These are phyloP conservation scores for Heliconius cydno DNA, from an alignment of 2,888 invertebrate genomes.

Conservation along the genomic window DNA sequence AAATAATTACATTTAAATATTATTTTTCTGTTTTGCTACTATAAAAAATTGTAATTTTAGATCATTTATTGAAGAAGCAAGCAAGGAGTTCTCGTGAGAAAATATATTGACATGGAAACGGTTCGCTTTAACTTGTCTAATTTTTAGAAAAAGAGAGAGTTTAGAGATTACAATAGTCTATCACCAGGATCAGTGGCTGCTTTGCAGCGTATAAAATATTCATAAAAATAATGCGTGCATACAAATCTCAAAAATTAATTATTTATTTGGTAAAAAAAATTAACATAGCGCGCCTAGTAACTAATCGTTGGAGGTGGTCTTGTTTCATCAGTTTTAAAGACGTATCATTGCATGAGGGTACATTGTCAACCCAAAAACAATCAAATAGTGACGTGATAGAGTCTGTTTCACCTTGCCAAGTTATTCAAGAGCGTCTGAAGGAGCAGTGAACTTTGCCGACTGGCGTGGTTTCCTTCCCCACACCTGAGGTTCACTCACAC, in stretches of 20 bases:
- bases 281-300: constrained; percentile 46
- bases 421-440: constrained; percentile 59
- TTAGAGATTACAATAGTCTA: not conserved
- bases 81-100: not conserved
- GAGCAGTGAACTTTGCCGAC: constrained; percentile 80
- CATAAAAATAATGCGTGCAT: not conserved
- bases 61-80: not conserved
- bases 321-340: constrained; percentile 62
- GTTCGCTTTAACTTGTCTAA: not conserved
- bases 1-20: constrained; percentile 3
- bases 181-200: not conserved
- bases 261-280: not conserved
- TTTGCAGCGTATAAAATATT: not conserved
- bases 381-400: constrained; percentile 53
- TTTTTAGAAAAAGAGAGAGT: not conserved
- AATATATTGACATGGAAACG: not conserved
- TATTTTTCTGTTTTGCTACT: not conserved
- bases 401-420: constrained; percentile 59
- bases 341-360: constrained; percentile 54
- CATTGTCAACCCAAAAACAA: constrained; percentile 49
- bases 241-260: not conserved
- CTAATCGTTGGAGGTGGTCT: constrained; percentile 57
- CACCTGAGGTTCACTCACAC: constrained; percentile 78
- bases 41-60: not conserved
- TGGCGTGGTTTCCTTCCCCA: constrained; percentile 67